Percentiles rank a stretch among this genome's conserved stretches.
phyloP scores from a whole-genome alignment of 1,140 invertebrate genomes.

The Lysiphlebus fabarum region DNA sequence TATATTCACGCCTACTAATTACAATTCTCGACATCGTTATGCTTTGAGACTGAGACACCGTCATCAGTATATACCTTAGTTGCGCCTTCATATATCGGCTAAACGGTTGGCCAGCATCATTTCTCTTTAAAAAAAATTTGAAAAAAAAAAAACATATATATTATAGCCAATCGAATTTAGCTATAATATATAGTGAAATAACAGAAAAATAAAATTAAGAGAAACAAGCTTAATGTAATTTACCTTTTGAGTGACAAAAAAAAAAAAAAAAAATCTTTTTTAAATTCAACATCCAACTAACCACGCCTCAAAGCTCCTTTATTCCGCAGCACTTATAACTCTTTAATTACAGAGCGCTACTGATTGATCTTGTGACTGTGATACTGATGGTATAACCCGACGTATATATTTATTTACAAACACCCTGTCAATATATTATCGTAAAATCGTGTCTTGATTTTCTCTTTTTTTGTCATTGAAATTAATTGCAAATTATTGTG shows the following conservation, averaged over 20 bases:
- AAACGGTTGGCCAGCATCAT: conserved; percentile 20
- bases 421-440: conserved; percentile 43
- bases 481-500: too few relatives aligned
- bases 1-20: conserved; percentile 54
- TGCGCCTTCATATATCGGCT: background rate
- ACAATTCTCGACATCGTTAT: conserved; percentile 46
- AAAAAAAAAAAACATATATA: conserved; percentile 33
- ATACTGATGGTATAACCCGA: background rate
- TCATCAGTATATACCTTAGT: conserved; percentile 6
- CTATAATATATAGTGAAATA: conserved; percentile 20
- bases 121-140: background rate
- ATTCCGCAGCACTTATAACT: conserved; percentile 39
- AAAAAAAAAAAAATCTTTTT: conserved; percentile 5
- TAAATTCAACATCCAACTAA: background rate
- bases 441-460: conserved; percentile 36
- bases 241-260: conserved; percentile 49
- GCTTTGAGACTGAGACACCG: conserved; percentile 33
- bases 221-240: background rate
- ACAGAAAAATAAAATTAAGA: background rate
- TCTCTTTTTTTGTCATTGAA: too few relatives aligned
- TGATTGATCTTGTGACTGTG: conserved; percentile 49
- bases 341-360: conserved; percentile 55
- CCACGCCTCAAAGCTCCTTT: conserved; percentile 10
- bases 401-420: conserved; percentile 29
- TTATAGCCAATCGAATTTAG: conserved; percentile 47